Conservation (phyloP, 2,113 vertebrate species). For the Heterochromis multidens region DNA sequence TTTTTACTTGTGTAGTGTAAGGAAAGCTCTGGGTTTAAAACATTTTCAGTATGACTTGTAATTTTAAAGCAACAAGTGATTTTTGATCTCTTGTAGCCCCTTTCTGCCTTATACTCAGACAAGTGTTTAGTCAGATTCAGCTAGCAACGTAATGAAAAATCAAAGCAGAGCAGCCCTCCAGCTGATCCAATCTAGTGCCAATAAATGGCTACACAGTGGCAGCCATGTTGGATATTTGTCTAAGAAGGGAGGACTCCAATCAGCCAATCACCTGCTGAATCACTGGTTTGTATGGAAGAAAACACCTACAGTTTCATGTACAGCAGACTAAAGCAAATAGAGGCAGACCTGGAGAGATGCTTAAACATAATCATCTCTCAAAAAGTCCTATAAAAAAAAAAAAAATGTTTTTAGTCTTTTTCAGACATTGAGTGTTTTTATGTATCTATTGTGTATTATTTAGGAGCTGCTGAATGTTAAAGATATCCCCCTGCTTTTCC, state of each 20-base stretch:
- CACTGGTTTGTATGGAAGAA: background rate
- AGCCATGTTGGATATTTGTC: background rate
- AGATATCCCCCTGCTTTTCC: background rate
- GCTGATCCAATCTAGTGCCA: background rate
- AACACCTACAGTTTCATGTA: background rate
- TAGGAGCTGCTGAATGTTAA: background rate
- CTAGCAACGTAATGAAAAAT: background rate
- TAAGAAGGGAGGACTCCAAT: background rate
- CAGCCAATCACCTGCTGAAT: background rate
- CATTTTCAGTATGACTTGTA: background rate
- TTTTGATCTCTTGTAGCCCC: background rate
- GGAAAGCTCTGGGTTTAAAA: background rate
- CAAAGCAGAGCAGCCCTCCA: background rate
- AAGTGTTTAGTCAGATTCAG: too few species aligned
- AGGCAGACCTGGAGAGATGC: too few species aligned
- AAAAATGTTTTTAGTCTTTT: background rate
- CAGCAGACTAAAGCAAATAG: background rate
- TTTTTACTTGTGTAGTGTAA: background rate
- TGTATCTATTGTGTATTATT: background rate
- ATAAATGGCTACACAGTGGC: background rate
- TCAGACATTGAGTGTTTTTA: background rate
- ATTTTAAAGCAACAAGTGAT: background rate
- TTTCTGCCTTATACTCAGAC: background rate
- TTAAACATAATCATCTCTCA: background rate
- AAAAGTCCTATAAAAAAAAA: background rate